These are phyloP conservation scores for Hyperopisus bebe DNA, from an alignment of 2,113 vertebrate genomes.

Conservation along the genomic window DNA sequence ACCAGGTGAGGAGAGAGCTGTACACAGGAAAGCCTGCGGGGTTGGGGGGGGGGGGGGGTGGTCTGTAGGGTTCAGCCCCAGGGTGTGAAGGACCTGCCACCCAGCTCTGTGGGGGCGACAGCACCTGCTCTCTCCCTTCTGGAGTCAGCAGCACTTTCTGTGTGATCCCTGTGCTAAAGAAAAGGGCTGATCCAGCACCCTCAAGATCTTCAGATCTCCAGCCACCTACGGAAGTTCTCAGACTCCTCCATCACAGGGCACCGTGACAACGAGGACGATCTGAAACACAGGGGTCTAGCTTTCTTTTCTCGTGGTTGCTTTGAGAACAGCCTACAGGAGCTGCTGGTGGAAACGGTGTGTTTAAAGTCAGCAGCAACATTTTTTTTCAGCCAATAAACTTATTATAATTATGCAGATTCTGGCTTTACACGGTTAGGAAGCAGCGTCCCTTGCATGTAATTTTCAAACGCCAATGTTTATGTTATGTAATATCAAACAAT, in stretches of 20 bases:
- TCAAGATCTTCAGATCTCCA: not conserved
- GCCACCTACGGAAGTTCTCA: not conserved
- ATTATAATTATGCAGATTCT: not conserved
- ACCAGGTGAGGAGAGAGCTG: not conserved
- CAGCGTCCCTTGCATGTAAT: not conserved
- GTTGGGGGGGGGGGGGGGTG: not conserved
- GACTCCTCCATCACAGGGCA: not conserved
- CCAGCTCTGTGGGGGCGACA: not conserved
- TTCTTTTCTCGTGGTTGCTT: not conserved
- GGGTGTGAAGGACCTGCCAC: not conserved
- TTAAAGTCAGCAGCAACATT: not conserved
- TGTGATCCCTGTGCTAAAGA: not conserved
- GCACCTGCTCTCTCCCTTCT: not conserved
- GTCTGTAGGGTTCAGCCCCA: not conserved
- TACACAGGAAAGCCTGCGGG: not conserved
- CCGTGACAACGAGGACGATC: not conserved
- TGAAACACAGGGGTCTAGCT: not conserved
- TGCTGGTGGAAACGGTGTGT: not conserved
- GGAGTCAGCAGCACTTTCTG: not conserved
- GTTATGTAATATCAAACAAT: slow-evolving; percentile 1
- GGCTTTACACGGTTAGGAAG: not conserved
- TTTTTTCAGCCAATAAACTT: not conserved
- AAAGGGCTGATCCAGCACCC: not conserved
- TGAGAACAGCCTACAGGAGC: not conserved
- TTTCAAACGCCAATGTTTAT: not conserved